phyloP scores from a whole-genome alignment of 2,888 invertebrate genomes.

The Phyllotreta cruciferae region DNA sequence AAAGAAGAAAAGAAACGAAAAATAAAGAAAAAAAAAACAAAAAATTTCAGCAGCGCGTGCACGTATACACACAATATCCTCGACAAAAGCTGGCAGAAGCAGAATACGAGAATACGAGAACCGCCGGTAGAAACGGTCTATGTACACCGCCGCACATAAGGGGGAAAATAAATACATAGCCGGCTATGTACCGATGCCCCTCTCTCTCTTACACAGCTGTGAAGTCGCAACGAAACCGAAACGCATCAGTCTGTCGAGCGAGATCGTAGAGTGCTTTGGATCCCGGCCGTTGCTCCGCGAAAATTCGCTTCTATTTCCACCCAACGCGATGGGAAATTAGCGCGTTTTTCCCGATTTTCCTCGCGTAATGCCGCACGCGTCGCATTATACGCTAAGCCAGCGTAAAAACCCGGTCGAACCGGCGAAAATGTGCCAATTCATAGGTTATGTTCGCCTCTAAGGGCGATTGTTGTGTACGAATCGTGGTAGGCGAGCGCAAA shows the following conservation, averaged over 20 bases:
- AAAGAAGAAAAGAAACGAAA: constrained; percentile 34
- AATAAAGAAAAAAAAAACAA: too few species aligned
- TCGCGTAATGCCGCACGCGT: too few species aligned
- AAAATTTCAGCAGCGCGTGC: constrained; percentile 51
- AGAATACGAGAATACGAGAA: constrained; percentile 54
- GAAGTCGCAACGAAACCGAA: constrained; percentile 67
- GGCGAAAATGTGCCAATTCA: constrained; percentile 50
- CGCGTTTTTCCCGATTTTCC: constrained; percentile 28
- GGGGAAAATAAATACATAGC: constrained; percentile 58
- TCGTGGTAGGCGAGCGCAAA: constrained; percentile 1
- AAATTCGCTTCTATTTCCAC: constrained; percentile 44
- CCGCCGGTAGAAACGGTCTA: constrained; percentile 56
- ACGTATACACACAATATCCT: constrained; percentile 23
- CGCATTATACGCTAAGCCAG: constrained; percentile 40
- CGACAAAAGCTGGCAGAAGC: constrained; percentile 53
- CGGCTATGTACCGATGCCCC: constrained; percentile 52
- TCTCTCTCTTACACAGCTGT: constrained; percentile 58
- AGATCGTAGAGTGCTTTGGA: constrained; percentile 55
- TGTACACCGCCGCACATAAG: constrained; percentile 57
- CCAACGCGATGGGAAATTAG: constrained; percentile 42
- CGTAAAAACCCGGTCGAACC: constrained; percentile 43
- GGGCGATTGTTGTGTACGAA: constrained; percentile 47
- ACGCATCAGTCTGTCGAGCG: constrained; percentile 60
- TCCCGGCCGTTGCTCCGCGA: constrained; percentile 43
- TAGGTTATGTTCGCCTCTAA: constrained; percentile 54